These are phyloP conservation scores for Sylvilagus bachmani DNA, from an alignment of 2,113 vertebrate genomes.

Conservation along the genomic window DNA sequence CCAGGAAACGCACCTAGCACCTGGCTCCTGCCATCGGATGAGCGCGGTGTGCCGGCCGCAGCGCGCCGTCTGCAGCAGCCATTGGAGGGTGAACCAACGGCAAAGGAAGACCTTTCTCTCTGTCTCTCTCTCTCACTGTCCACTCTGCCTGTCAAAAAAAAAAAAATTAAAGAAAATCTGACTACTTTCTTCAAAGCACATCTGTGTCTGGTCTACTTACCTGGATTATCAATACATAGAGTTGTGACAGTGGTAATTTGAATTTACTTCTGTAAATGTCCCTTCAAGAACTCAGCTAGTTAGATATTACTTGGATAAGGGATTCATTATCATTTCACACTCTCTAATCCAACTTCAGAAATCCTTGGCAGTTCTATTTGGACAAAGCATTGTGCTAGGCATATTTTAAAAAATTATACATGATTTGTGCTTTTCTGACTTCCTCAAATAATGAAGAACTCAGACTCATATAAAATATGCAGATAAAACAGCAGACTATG, in stretches of 20 bases:
- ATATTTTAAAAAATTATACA: background rate
- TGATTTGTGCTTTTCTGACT: background rate
- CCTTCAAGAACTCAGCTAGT: background rate
- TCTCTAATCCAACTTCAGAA: background rate
- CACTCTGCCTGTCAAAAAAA: no score
- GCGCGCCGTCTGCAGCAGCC: no score
- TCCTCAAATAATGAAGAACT: conserved; percentile 21
- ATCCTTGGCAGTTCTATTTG: background rate
- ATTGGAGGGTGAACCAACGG: no score
- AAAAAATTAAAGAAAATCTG: conserved; percentile 2
- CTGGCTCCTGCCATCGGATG: no score
- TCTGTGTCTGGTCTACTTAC: background rate
- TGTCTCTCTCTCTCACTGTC: no score
- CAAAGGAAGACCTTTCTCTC: no score
- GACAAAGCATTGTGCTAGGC: background rate
- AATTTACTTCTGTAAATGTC: background rate
- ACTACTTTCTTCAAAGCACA: background rate
- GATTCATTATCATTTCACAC: background rate
- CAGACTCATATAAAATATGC: background rate
- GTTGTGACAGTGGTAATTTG: background rate
- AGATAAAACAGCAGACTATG: background rate
- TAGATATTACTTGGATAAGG: background rate
- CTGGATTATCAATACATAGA: background rate
- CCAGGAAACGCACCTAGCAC: no score
- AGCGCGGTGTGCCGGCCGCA: no score